These are phyloP conservation scores for Catamblyrhynchus diadema DNA, from an alignment of 2,797 vertebrate genomes.

Conservation along the genomic window DNA sequence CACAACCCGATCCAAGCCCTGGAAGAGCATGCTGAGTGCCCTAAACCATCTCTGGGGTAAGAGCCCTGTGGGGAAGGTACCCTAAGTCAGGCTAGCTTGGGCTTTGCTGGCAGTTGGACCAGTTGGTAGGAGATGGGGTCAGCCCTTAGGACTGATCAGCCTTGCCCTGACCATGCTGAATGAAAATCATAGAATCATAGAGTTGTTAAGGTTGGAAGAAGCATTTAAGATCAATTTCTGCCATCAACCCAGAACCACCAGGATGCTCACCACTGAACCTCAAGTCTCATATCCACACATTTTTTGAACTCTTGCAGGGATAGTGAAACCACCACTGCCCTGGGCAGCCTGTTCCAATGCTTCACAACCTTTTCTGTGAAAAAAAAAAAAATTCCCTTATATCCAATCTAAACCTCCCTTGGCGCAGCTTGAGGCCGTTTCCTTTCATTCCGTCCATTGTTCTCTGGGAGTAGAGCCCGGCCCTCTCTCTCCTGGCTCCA, in stretches of 20 bases:
- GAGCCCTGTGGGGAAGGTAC: accelerated
- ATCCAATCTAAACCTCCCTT: background rate
- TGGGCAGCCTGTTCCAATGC: background rate
- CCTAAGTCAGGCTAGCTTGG: background rate
- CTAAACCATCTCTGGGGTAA: background rate
- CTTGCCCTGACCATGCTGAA: background rate
- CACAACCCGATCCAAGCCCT: accelerated
- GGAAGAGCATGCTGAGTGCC: background rate
- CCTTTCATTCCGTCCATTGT: background rate
- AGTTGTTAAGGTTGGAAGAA: background rate
- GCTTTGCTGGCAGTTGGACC: background rate
- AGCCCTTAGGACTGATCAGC: background rate
- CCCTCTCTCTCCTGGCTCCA: background rate
- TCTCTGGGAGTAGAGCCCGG: background rate
- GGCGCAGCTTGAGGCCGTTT: background rate
- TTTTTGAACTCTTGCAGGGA: background rate
- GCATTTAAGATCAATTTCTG: background rate
- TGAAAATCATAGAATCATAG: background rate
- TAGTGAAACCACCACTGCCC: background rate
- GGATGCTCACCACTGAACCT: background rate
- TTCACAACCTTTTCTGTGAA: background rate
- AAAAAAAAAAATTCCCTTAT: background rate
- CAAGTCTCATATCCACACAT: background rate
- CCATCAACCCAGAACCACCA: background rate
- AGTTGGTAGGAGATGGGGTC: too few relatives aligned